phyloP scores from a whole-genome alignment of 1,140 invertebrate genomes.

The Dinoponera quadriceps region DNA sequence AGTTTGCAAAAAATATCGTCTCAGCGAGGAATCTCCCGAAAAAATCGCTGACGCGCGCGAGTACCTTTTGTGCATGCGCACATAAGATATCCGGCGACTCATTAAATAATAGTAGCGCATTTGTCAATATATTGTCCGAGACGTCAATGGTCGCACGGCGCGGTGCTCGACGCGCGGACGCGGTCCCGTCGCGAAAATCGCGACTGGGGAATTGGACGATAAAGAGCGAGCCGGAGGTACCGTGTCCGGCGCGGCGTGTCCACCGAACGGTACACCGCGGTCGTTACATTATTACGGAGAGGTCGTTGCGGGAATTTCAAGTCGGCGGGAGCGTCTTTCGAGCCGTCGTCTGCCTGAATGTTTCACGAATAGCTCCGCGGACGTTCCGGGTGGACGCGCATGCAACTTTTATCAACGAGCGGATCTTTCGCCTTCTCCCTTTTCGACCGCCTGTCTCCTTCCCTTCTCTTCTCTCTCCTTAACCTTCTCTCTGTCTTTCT shows the following conservation, averaged over 20 bases:
- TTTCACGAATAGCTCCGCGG: constrained; percentile 67
- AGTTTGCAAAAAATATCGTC: too few relatives aligned
- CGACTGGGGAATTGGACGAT: constrained; percentile 55
- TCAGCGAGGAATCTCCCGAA: too few relatives aligned
- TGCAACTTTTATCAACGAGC: constrained; percentile 74
- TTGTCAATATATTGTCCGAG: background rate
- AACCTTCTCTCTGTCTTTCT: constrained; percentile 1
- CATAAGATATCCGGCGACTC: too few relatives aligned
- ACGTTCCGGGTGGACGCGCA: constrained; percentile 68
- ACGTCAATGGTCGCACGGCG: background rate
- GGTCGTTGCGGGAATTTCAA: constrained; percentile 65
- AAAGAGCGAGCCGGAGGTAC: constrained; percentile 38
- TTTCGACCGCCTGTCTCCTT: constrained; percentile 29
- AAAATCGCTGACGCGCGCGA: too few relatives aligned
- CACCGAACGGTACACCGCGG: constrained; percentile 38
- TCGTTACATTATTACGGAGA: constrained; percentile 67
- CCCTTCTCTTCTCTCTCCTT: constrained; percentile 6
- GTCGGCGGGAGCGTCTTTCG: constrained; percentile 71
- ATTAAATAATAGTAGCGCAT: too few relatives aligned
- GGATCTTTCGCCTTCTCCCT: constrained; percentile 39
- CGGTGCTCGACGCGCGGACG: constrained; percentile 19
- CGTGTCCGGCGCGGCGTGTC: constrained; percentile 1
- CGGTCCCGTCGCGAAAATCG: constrained; percentile 46
- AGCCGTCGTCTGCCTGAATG: constrained; percentile 74
- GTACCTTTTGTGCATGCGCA: too few relatives aligned